Evolutionary conservation across 2,113 vertebrate genomes (phyloP), one percentile per base, ranked within the genome.

Genomic region (Sprattus sprattus): DNA sequence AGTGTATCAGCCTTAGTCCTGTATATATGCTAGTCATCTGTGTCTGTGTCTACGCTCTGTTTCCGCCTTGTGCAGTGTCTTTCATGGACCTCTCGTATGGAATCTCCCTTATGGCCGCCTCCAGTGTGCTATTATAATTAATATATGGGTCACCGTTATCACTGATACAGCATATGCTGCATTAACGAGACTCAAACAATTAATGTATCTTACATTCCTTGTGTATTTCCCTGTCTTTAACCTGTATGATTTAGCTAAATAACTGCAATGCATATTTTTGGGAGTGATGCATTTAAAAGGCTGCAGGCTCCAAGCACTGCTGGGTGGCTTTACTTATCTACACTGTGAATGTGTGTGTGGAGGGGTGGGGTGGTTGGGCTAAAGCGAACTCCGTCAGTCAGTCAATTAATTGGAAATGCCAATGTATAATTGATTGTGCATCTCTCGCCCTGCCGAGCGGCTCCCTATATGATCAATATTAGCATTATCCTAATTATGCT

Each of bases 391-490:
- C 86, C 88, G 92, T 92, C 92, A 91, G 87, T 93, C 92, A 92
- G 92, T 93, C 92, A 94, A 90, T 92, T 90, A 87, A 90, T 91
- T 91, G 85, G 82, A 92, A 93, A 93, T 91, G 91, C 91, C 93
- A 91, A 93, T 92, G 91, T 88, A 88, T 90, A 91, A 94, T 94
- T 92, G 93, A 94, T 92, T 92, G 92, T 87, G 81, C 93, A 89
- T 94, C 91, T 90, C 89, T 87, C 71, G 90, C 91, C 90, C 90
- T 46, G 87, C 86, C 50, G 93, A 82, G 90, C 89, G 83, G 89
- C 90, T 92, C 88, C 88, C 88, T 85, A 89, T 91, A 90, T 91
- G 92, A 94, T 95, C 95, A 92, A 94, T 94, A 94, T 94, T 87
- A 92, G 88, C 91, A 90, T 93, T 93, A 93, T 91, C 87, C 90